Conservation (phyloP, 30 jellyfish, hydroid and myxozoan species). For the Euphysa ruthae region DNA sequence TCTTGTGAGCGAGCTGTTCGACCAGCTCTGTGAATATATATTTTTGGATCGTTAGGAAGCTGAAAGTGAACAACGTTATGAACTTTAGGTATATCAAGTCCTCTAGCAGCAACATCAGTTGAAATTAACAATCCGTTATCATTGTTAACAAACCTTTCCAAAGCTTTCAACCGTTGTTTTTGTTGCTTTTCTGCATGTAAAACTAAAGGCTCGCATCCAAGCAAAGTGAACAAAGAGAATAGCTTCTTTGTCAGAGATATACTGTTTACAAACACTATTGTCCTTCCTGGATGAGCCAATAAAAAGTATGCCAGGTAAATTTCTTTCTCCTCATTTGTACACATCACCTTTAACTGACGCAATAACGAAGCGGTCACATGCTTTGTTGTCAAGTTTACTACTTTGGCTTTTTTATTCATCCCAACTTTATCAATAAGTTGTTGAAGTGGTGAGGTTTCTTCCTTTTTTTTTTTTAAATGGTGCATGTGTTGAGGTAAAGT, state of each 20-base stretch:
- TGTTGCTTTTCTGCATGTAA: slow-evolving; percentile 90
- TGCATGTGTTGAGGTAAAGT: slow-evolving; percentile 66
- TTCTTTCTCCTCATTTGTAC: slow-evolving; percentile 79
- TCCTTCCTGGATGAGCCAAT: slow-evolving; percentile 71
- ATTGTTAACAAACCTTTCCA: slow-evolving; percentile 42
- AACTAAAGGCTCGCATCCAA: slow-evolving; percentile 59
- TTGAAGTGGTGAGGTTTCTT: slow-evolving; percentile 20
- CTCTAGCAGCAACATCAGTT: slow-evolving; percentile 98
- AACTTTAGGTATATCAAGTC: slow-evolving; percentile 81
- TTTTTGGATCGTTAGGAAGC: slow-evolving; percentile 81
- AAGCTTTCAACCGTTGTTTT: slow-evolving; percentile 65
- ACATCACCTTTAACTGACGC: slow-evolving; percentile 47
- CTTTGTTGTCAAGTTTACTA: slow-evolving; percentile 64
- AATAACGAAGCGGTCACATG: slow-evolving; percentile 78
- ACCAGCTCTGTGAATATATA: slow-evolving; percentile 88
- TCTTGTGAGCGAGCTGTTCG: slow-evolving; percentile 85
- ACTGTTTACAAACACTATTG: slow-evolving; percentile 70
- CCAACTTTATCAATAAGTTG: slow-evolving; percentile 48
- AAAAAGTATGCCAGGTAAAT: slow-evolving; percentile 40
- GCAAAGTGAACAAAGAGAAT: slow-evolving; percentile 36
- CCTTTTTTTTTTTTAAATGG: slow-evolving; percentile 24
- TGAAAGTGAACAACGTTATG: slow-evolving; percentile 74
- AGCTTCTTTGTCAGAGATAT: slow-evolving; percentile 54
- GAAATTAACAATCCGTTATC: slow-evolving; percentile 61
- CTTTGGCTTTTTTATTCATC: slow-evolving; percentile 48